These are phyloP conservation scores for Scaeva pyrastri DNA, from an alignment of 2,888 invertebrate genomes.

Conservation along the genomic window DNA sequence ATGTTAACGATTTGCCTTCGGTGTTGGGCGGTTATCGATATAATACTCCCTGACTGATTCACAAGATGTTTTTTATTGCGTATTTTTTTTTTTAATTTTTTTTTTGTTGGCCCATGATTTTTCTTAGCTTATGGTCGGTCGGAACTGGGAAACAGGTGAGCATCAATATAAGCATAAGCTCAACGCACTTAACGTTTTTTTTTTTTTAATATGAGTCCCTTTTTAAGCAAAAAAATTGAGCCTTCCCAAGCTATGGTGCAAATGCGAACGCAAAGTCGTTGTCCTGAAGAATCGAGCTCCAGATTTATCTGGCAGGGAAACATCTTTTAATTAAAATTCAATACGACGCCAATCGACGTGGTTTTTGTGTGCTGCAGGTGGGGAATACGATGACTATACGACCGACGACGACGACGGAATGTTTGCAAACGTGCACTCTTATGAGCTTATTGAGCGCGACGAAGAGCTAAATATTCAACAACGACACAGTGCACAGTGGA, in stretches of 20 bases:
- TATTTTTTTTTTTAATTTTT: constrained; percentile 1
- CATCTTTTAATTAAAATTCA: constrained; percentile 76
- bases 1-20: constrained; percentile 73
- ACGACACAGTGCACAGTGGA: constrained; percentile 5
- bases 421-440: constrained; percentile 60
- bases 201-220: constrained; percentile 44
- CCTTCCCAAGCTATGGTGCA: constrained; percentile 40
- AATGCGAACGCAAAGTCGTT: constrained; percentile 44
- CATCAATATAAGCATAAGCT: constrained; percentile 51
- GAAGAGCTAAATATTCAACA: constrained; percentile 38
- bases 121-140: constrained; percentile 49
- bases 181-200: constrained; percentile 58
- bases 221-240: not conserved
- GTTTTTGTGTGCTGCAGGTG: constrained; percentile 59
- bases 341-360: constrained; percentile 68
- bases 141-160: constrained; percentile 60
- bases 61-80: constrained; percentile 30
- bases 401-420: constrained; percentile 17
- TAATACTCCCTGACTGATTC: constrained; percentile 63
- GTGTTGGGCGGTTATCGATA: constrained; percentile 70
- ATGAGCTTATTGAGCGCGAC: constrained; percentile 47
- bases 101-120: too few relatives aligned
- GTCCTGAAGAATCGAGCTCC: constrained; percentile 50
- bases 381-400: constrained; percentile 10
- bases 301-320: constrained; percentile 65